These are phyloP conservation scores for Sebastes baramenuke DNA, from an alignment of 2,797 vertebrate species.

Conservation along the genomic window DNA sequence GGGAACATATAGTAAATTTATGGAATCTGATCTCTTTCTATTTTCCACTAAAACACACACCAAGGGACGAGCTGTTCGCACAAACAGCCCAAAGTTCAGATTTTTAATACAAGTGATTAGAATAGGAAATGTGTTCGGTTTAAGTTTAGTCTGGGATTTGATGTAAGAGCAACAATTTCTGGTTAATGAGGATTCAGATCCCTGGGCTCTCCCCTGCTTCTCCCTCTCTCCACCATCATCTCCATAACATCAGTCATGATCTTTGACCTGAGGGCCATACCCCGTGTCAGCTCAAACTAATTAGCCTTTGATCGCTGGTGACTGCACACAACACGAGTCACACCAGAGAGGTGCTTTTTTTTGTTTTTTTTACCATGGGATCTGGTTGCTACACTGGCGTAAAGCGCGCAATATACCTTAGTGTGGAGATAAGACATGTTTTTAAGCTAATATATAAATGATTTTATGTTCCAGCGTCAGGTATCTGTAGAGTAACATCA, in stretches of 20 bases:
- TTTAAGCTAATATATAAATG: background rate
- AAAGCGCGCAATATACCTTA: background rate
- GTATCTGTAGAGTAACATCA: conserved; percentile 15
- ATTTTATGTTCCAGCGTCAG: conserved; percentile 1
- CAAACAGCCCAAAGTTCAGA: conserved; percentile 24
- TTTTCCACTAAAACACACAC: conserved; percentile 7
- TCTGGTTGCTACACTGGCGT: conserved; percentile 41
- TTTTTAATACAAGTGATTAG: conserved; percentile 46
- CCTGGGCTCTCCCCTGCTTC: conserved; percentile 58
- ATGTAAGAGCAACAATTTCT: conserved; percentile 66
- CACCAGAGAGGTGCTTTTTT: conserved; percentile 43
- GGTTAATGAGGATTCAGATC: conserved; percentile 81
- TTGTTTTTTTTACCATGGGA: conserved; percentile 40
- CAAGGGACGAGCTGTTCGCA: background rate
- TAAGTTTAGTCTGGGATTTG: conserved; percentile 50
- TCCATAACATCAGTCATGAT: conserved; percentile 80
- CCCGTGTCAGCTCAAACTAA: conserved; percentile 84
- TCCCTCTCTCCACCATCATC: conserved; percentile 75
- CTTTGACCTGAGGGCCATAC: conserved; percentile 81
- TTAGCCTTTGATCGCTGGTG: conserved; percentile 83
- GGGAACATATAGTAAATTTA: conserved; percentile 1
- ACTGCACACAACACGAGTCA: conserved; percentile 72
- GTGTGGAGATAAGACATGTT: conserved; percentile 14
- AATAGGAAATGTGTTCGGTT: conserved; percentile 34
- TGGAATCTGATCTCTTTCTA: background rate